Base-by-base conservation (phyloP, 2,888 invertebrate species). In the Rhamnusium bicolor region DNA sequence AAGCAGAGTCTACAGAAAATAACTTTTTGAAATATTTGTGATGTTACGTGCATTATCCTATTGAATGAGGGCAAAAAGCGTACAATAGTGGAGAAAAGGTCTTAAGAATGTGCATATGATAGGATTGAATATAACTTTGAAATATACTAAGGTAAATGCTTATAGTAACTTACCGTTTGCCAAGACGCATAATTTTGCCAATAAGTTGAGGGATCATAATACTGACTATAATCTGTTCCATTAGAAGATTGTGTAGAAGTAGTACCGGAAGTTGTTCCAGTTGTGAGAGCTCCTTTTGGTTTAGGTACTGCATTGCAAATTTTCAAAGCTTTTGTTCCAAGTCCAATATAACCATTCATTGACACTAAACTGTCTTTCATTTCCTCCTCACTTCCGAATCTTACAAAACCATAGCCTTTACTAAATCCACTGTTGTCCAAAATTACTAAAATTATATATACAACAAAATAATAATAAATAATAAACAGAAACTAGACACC, bases 351-450 rank as follows among this genome's bases (percentile, higher is more conserved):
- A 1, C 97, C 97, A 85, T 98, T 97, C 98, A 98, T 98, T 75
- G 96, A 94, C 67, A 94, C 93, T 63, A 98, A 89, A 76, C 98
- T 97, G 82, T 96, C 95, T 84, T 97, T 95, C 87, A 98, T 98
- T 85, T 97, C 97, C 72, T 96, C 96, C 87, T 98, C 98, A 83
- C 94, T 95, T 3, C 96, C 95, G 87, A 98, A 98, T 79, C 97
- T 91, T 8, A 98, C 96, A 88, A 98, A 98, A 4, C 98, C 98
- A 87, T 97, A 98, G 12, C 98, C 98, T 89, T 96, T 96, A 83
- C 97, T 97, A 84, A 95, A 95, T 2, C 98, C 98, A 73, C 94
- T 92, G 78, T 91, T 93, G 84, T 98, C 98, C 82, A 97, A 89
- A 81, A 98, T 97, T 27, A 98, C 98, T 95, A 88, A 27, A 90